phyloP scores from a whole-genome alignment of 2,888 invertebrate species.

The Cheilosia vulpina region DNA sequence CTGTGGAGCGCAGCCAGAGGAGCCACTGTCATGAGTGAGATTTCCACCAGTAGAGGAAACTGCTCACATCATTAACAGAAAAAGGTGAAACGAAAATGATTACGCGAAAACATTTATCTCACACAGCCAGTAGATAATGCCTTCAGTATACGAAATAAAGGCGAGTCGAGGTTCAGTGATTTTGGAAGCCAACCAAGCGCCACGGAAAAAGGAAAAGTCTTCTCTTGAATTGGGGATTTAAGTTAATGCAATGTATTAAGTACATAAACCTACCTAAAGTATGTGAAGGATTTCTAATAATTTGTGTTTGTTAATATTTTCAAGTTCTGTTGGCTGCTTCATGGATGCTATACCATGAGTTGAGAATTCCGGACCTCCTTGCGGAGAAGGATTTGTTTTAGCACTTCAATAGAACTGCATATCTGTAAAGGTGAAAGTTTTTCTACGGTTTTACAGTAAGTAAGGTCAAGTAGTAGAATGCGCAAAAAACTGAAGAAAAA shows the following conservation, averaged over 20 bases:
- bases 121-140: constrained; percentile 59
- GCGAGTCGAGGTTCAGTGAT: constrained; percentile 38
- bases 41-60: constrained; percentile 30
- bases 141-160: constrained; percentile 25
- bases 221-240: constrained; percentile 67
- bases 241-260: constrained; percentile 59
- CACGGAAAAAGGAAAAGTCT: constrained; percentile 55
- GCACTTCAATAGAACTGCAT: no score
- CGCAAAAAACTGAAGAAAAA: no score
- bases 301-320: constrained; percentile 48
- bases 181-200: constrained; percentile 57
- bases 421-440: not conserved
- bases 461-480: no score
- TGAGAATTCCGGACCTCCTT: not conserved
- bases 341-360: not conserved
- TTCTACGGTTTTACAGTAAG: no score
- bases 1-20: constrained; percentile 26
- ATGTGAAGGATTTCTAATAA: constrained; percentile 40
- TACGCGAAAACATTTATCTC: constrained; percentile 75
- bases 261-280: not conserved
- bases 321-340: not conserved
- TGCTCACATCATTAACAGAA: constrained; percentile 70
- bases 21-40: constrained; percentile 22
- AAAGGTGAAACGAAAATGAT: constrained; percentile 72
- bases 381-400: not conserved